These are phyloP conservation scores for Bombus confusus DNA, from an alignment of 1,140 invertebrate genomes.

Conservation along the genomic window DNA sequence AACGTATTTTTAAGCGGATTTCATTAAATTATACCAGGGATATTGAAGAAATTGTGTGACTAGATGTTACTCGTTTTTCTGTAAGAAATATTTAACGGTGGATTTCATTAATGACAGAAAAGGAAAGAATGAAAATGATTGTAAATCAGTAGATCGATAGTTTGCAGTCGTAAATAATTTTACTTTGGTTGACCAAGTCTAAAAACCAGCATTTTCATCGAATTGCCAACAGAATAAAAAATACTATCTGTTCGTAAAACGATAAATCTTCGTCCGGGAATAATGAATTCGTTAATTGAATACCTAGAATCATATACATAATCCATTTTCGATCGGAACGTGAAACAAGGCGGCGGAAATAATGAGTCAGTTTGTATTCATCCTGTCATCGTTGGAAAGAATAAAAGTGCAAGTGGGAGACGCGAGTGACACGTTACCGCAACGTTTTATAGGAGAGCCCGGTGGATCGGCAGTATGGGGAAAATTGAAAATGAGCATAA, in stretches of 20 bases:
- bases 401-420: conserved; percentile 43
- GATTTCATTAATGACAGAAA: too few species aligned
- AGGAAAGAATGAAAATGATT: too few species aligned
- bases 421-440: conserved; percentile 62
- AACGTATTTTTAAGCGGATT: too few species aligned
- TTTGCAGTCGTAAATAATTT: too few species aligned
- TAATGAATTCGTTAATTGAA: neutral
- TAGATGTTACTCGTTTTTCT: too few species aligned
- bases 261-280: neutral
- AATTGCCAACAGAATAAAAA: neutral
- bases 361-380: conserved; percentile 78
- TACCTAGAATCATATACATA: neutral
- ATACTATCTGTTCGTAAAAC: neutral
- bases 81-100: too few species aligned
- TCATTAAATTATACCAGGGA: too few species aligned
- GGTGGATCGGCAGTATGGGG: conserved; percentile 68
- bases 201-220: neutral
- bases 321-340: neutral
- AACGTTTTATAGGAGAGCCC: conserved; percentile 76
- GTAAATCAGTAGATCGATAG: too few species aligned
- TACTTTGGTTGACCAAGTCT: too few species aligned
- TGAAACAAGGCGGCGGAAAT: conserved; percentile 46
- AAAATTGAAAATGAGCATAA: conserved; percentile 83
- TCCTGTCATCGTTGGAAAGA: conserved; percentile 71
- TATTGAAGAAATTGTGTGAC: too few species aligned